Evolutionary conservation across 2,888 invertebrate genomes (phyloP).

Genomic region (Tetragonisca angustula): DNA sequence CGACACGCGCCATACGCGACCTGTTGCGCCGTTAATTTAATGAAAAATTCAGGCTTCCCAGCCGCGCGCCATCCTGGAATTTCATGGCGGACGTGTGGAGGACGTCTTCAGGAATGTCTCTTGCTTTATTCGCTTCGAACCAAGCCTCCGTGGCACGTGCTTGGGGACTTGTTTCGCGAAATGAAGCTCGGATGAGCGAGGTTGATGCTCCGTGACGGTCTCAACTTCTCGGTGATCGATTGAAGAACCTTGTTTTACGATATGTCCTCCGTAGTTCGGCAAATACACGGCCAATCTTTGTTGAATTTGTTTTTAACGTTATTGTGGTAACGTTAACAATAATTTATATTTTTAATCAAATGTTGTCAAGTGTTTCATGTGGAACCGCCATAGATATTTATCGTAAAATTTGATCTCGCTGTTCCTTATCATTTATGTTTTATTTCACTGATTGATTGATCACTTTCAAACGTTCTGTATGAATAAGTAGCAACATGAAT

Average conservation of each 20-base stretch:
- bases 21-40: slow-evolving; percentile 72
- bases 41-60: slow-evolving; percentile 55
- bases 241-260: neutral
- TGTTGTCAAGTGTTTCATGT: too few species aligned
- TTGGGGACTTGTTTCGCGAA: slow-evolving; percentile 7
- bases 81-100: slow-evolving; percentile 39
- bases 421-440: too few species aligned
- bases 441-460: too few species aligned
- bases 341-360: too few species aligned
- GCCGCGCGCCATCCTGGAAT: slow-evolving; percentile 37
- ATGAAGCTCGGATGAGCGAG: slow-evolving; percentile 5
- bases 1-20: slow-evolving; percentile 67
- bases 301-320: too few species aligned
- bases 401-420: too few species aligned
- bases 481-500: too few species aligned
- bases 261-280: neutral
- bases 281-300: too few species aligned
- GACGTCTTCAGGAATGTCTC: slow-evolving; percentile 48
- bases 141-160: slow-evolving; percentile 16
- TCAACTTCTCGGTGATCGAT: too few species aligned
- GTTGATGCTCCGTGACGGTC: neutral
- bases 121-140: slow-evolving; percentile 30
- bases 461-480: too few species aligned
- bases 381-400: too few species aligned
- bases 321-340: too few species aligned